Percentiles rank a stretch among this genome's conserved stretches.
Conservation (phyloP, 2,113 vertebrate species). For the Balaeniceps rex region DNA sequence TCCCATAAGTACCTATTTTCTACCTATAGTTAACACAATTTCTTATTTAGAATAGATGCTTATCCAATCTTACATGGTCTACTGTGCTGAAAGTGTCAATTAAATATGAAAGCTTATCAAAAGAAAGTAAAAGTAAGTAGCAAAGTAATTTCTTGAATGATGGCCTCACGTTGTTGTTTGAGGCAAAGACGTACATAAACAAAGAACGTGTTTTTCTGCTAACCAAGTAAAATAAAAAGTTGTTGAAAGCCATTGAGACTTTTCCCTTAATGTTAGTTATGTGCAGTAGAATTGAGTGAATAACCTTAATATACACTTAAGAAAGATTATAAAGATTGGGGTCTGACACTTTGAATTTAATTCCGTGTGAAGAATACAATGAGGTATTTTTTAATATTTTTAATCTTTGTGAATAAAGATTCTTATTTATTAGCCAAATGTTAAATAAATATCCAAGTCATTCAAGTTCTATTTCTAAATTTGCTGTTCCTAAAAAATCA, state of each 20-base stretch:
- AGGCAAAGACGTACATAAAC: background rate
- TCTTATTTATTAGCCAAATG: slow-evolving; percentile 29
- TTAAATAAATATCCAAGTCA: slow-evolving; percentile 22
- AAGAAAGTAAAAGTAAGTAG: too few relatives aligned
- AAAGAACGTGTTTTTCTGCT: background rate
- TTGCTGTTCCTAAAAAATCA: background rate
- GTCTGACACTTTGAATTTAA: background rate
- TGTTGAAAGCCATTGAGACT: background rate
- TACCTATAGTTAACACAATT: background rate
- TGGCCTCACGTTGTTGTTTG: background rate
- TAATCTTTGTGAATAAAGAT: background rate
- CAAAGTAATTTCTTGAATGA: background rate
- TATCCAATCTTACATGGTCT: background rate
- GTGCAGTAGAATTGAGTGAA: background rate
- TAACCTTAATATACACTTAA: background rate
- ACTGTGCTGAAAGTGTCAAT: background rate
- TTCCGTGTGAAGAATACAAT: background rate
- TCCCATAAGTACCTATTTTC: background rate
- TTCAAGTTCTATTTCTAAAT: background rate
- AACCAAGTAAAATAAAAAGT: background rate
- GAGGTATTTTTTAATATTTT: background rate
- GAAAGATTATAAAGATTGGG: background rate
- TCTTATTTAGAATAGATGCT: background rate
- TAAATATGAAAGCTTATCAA: background rate
- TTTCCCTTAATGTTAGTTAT: background rate